These are phyloP conservation scores for Pangasius djambal DNA, from an alignment of 2,797 vertebrate genomes.

Conservation along the genomic window DNA sequence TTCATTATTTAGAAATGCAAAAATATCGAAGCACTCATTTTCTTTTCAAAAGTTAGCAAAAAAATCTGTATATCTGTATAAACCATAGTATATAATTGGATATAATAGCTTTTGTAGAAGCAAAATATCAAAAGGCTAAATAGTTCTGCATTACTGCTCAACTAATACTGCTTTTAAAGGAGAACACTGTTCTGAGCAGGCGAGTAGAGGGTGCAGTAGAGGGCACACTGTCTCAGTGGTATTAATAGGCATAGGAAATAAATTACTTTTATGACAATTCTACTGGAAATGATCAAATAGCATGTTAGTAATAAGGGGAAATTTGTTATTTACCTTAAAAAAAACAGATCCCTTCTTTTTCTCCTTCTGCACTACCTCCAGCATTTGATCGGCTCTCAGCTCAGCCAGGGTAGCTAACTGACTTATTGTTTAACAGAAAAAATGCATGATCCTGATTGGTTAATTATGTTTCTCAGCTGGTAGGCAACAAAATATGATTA, in stretches of 20 bases:
- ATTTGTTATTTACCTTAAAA: background rate
- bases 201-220: background rate
- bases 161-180: background rate
- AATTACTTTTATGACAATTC: background rate
- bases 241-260: background rate
- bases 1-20: background rate
- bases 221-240: background rate
- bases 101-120: background rate
- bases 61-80: background rate
- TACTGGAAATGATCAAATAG: background rate
- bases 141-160: background rate
- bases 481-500: background rate
- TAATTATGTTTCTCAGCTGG: background rate
- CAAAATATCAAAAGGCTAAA: background rate
- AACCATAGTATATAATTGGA: background rate
- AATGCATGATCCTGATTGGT: background rate
- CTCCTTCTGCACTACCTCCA: background rate
- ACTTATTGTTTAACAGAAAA: background rate
- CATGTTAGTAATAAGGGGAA: background rate
- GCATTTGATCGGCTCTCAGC: background rate
- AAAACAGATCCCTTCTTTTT: background rate
- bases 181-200: background rate
- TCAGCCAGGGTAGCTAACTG: background rate
- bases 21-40: background rate
- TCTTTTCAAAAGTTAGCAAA: background rate